Conservation (phyloP, 23 tunicate genomes). For the Clavelina lepadiformis region DNA sequence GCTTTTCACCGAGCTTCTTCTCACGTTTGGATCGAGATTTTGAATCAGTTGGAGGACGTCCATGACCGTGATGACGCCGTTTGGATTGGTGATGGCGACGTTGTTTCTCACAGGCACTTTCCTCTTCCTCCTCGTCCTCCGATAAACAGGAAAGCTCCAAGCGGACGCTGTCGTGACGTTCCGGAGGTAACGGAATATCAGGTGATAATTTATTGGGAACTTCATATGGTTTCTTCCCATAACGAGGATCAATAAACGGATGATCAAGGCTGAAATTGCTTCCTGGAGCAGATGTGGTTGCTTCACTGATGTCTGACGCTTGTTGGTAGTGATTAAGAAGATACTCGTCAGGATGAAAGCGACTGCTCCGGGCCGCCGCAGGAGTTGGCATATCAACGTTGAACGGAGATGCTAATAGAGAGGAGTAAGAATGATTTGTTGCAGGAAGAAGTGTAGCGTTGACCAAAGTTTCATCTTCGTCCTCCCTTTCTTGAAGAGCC, state of each 20-base stretch:
- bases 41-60: conserved; percentile 39
- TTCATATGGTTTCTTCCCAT: background rate
- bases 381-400: conserved; percentile 47
- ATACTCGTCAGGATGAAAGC: conserved; percentile 54
- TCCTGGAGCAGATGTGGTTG: conserved; percentile 20
- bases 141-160: conserved; percentile 48
- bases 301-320: conserved; percentile 38
- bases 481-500: conserved; percentile 34
- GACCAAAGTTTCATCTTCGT: conserved; percentile 11
- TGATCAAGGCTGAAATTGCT: conserved; percentile 15
- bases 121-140: conserved; percentile 49
- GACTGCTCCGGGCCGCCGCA: conserved; percentile 22
- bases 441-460: conserved; percentile 22
- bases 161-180: conserved; percentile 42
- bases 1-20: background rate
- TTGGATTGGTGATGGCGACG: background rate
- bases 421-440: conserved; percentile 43
- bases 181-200: conserved; percentile 31
- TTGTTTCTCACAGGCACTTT: background rate
- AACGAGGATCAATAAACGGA: background rate
- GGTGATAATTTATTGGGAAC: background rate
- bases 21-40: background rate
- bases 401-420: conserved; percentile 26
- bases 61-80: conserved; percentile 9
- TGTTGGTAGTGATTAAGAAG: conserved; percentile 24